Percentiles rank a stretch among this genome's conserved stretches.
These are phyloP conservation scores for Macroramphosus scolopax DNA, from an alignment of 2,797 vertebrate genomes.

Conservation along the genomic window DNA sequence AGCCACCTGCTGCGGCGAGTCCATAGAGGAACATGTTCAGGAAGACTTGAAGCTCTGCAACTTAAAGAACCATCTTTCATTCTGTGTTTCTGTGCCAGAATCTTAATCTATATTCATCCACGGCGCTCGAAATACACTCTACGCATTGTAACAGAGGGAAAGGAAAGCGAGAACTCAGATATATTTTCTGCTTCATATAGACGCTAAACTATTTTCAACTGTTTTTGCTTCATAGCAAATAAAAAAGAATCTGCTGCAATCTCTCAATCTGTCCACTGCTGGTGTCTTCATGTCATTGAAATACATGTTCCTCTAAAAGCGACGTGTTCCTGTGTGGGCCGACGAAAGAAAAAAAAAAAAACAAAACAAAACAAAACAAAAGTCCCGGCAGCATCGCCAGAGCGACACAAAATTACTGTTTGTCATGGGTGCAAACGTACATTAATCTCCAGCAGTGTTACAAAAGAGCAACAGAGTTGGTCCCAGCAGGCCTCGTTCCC, in stretches of 20 bases:
- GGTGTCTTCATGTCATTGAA: constrained; percentile 10
- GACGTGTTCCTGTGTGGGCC: constrained; percentile 7
- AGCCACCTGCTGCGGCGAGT: constrained; percentile 24
- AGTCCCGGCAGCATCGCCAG: neutral
- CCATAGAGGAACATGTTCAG: constrained; percentile 17
- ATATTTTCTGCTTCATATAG: neutral
- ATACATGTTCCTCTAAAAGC: constrained; percentile 12
- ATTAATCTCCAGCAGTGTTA: neutral
- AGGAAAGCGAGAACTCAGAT: neutral
- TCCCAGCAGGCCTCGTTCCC: too few relatives aligned
- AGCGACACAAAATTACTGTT: neutral
- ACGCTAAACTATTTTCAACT: constrained; percentile 7
- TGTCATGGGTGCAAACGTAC: neutral
- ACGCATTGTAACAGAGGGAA: neutral
- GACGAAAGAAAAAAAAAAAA: constrained; percentile 2
- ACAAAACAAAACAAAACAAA: constrained; percentile 17
- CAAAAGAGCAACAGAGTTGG: too few relatives aligned
- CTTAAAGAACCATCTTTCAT: too few relatives aligned
- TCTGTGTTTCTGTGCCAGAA: neutral
- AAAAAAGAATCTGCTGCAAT: neutral
- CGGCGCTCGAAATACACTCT: neutral
- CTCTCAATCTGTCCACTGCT: neutral
- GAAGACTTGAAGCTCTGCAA: too few relatives aligned
- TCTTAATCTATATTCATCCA: neutral
- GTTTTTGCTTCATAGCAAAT: constrained; percentile 5